Conservation (phyloP, 2,888 invertebrate genomes). For the Andrena praecox region DNA sequence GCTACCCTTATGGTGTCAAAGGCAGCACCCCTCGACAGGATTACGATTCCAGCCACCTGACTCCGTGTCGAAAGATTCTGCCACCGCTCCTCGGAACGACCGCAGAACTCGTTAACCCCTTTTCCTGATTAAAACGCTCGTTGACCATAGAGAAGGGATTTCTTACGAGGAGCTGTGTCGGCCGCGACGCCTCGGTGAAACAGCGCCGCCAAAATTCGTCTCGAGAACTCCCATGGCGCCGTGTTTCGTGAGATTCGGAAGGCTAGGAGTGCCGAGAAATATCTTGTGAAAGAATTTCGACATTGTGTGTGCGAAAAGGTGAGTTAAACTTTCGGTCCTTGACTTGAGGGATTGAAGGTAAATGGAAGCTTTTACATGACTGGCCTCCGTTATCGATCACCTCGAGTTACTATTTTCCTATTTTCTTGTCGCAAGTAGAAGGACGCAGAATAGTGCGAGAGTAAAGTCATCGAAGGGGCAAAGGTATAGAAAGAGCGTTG, state of each 20-base stretch:
- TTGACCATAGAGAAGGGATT: constrained; percentile 25
- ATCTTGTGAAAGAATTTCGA: too few species aligned
- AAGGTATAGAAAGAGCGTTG: background rate
- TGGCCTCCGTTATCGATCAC: too few species aligned
- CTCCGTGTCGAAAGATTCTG: constrained; percentile 74
- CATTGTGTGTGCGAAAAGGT: too few species aligned
- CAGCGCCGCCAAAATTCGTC: constrained; percentile 63
- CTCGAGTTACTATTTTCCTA: too few species aligned
- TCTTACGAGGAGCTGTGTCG: constrained; percentile 18
- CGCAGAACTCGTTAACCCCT: constrained; percentile 73
- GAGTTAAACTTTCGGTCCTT: too few species aligned
- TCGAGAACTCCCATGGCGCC: constrained; percentile 67
- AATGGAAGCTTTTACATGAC: too few species aligned
- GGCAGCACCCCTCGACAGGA: constrained; percentile 56
- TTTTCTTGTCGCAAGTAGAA: too few species aligned
- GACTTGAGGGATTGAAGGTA: too few species aligned
- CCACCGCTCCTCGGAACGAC: constrained; percentile 45
- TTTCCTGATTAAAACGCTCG: constrained; percentile 55
- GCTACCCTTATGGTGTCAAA: constrained; percentile 80
- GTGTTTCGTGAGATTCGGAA: background rate
- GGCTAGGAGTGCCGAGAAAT: too few species aligned
- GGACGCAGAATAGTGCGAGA: too few species aligned
- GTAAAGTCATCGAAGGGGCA: too few species aligned
- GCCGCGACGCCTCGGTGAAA: constrained; percentile 32
- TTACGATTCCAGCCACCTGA: constrained; percentile 74